phyloP scores from a whole-genome alignment of 2,888 invertebrate genomes.

The Epsilonema sp. region DNA sequence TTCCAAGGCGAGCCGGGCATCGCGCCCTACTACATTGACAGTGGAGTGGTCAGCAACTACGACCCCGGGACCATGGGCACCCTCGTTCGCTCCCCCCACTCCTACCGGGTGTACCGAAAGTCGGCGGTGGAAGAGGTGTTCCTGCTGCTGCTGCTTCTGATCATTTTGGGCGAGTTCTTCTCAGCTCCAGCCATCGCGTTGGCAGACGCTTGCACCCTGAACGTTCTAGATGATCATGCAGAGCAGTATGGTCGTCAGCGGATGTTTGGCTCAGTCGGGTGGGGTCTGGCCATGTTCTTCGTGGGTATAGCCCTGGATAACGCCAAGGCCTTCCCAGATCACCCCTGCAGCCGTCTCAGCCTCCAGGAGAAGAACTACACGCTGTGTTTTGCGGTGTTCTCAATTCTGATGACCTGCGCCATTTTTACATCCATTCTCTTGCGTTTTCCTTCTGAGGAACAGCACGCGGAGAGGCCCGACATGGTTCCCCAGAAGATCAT shows the following conservation, averaged over 20 bases:
- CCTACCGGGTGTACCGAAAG: constrained; percentile 67
- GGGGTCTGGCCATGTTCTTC: constrained; percentile 97
- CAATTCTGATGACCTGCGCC: constrained; percentile 76
- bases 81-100: constrained; percentile 68
- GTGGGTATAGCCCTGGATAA: constrained; percentile 89
- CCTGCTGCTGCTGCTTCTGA: constrained; percentile 69
- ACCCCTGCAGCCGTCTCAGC: constrained; percentile 44
- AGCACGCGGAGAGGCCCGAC: too few relatives aligned
- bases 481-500: constrained; percentile 11
- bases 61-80: too few relatives aligned
- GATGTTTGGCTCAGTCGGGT: constrained; percentile 92
- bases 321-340: too few relatives aligned
- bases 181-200: constrained; percentile 55
- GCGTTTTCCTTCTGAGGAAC: not conserved
- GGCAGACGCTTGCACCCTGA: constrained; percentile 24
- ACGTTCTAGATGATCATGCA: constrained; percentile 19
- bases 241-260: constrained; percentile 63
- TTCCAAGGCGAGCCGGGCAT: too few relatives aligned
- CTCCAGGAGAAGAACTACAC: constrained; percentile 89
- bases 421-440: not conserved
- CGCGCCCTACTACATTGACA: too few relatives aligned
- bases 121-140: constrained; percentile 84
- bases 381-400: constrained; percentile 92
- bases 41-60: too few relatives aligned
- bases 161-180: constrained; percentile 91